A percentile compares a stretch with the other conserved stretches of the same genome.
phyloP scores from a whole-genome alignment of 2,888 invertebrate species.

The Andricus quercusramuli region DNA sequence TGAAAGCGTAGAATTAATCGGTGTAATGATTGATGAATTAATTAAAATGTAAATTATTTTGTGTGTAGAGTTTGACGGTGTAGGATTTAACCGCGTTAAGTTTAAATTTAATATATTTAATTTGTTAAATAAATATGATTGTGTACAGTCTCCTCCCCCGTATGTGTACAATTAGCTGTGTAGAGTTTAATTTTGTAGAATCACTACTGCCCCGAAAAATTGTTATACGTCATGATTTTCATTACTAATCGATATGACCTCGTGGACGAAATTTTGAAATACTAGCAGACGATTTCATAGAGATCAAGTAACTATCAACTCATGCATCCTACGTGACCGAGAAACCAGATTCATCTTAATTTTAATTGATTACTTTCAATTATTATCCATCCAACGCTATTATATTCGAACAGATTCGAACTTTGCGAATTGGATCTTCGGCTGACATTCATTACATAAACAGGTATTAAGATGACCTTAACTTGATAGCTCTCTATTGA shows the following conservation, averaged over 20 bases:
- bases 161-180: too few relatives aligned
- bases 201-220: too few relatives aligned
- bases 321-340: not conserved
- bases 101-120: too few relatives aligned
- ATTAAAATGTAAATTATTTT: too few relatives aligned
- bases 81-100: too few relatives aligned
- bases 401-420: not conserved
- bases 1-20: too few relatives aligned
- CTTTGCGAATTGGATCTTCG: not conserved
- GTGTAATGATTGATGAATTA: too few relatives aligned
- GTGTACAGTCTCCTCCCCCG: too few relatives aligned
- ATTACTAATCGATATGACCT: not conserved
- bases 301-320: not conserved
- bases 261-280: not conserved
- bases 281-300: not conserved
- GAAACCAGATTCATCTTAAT: not conserved
- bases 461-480: conserved; percentile 53
- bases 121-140: too few relatives aligned
- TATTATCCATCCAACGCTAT: not conserved
- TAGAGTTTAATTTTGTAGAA: too few relatives aligned
- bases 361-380: conserved; percentile 1
- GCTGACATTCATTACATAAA: conserved; percentile 70
- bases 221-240: not conserved
- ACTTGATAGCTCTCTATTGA: conserved; percentile 30
- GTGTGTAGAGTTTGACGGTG: too few relatives aligned